A percentile compares a stretch with the other conserved stretches of the same genome.
These are phyloP conservation scores for Sebastes baramenuke DNA, from an alignment of 2,797 vertebrate species.

Conservation along the genomic window DNA sequence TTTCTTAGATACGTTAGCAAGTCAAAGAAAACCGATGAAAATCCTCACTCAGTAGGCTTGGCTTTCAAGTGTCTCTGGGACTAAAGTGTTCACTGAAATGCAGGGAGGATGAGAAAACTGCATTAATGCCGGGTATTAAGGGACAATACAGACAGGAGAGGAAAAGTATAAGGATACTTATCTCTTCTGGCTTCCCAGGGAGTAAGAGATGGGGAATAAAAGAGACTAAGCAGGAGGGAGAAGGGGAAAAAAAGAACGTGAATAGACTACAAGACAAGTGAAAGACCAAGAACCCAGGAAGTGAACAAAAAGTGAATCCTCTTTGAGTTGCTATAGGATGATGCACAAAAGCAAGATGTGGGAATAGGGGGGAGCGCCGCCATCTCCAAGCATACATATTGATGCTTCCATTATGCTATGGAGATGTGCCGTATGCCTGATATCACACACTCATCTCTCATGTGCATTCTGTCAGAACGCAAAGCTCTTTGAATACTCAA, in stretches of 20 bases:
- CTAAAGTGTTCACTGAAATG: neutral
- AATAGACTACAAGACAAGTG: slow-evolving; percentile 3
- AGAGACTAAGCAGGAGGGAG: neutral
- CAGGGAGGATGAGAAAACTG: slow-evolving; percentile 11
- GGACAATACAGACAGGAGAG: slow-evolving; percentile 19
- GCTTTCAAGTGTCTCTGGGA: slow-evolving; percentile 17
- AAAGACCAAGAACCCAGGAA: slow-evolving; percentile 3
- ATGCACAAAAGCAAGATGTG: slow-evolving; percentile 10
- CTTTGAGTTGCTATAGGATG: neutral
- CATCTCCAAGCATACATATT: slow-evolving; percentile 34
- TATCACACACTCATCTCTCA: neutral
- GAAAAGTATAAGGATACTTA: neutral
- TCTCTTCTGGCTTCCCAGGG: slow-evolving; percentile 8
- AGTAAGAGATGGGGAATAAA: slow-evolving; percentile 9
- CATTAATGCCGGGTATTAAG: slow-evolving; percentile 25
- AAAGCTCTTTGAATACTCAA: neutral
- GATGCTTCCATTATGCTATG: neutral
- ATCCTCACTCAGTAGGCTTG: neutral
- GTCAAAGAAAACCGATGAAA: neutral
- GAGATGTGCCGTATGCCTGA: neutral
- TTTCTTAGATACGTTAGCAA: neutral
- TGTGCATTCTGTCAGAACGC: slow-evolving; percentile 6
- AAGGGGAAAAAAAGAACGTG: neutral
- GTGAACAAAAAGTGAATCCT: slow-evolving; percentile 20
- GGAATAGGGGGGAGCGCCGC: slow-evolving; percentile 4